Base-by-base conservation (phyloP, 64 coral and sea anemone genomes). In the Montipora sp. region DNA sequence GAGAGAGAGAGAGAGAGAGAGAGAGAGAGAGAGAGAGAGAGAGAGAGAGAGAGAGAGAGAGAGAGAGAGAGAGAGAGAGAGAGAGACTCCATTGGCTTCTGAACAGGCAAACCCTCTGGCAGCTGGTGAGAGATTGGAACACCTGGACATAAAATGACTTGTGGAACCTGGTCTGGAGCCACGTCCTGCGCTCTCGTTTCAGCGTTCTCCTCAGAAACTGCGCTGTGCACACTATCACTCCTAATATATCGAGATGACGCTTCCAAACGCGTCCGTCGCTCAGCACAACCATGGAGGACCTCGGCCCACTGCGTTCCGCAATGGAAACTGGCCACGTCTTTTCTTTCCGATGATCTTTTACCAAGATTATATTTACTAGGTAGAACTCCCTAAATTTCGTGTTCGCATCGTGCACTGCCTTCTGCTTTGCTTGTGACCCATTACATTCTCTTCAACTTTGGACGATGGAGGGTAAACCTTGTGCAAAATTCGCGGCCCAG, bases 231-330 rank as follows among this genome's bases (percentile, higher is more conserved):
- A 55, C 9, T 55, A 55, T 55, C 9, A 5, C 51, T 5, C 9
- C 51, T 9, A 55, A 55, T 55, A 55, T 55, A 55, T 55, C 51
- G 51, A 77, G 59, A 16, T 81, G 92, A 4, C 63, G 46, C 53
- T 93, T 93, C 92, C 84, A 93, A 21, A 88, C 84, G 13, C 84
- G 18, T 16, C 92, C 92, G 12, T 88, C 67, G 2, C 82, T 73
- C 12, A 93, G 51, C 47, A 94, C 53, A 3, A 82, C 76, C 22
- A 89, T 21, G 36, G 87, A 88, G 0, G 83, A 80, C 4, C 60
- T 80, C 13, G 76, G 83, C 24, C 84, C 76, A 19, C 60, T 81
- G 21, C 61, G 58, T 47, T 87, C 83, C 50, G 83, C 60, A 19
- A 93, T 71, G 18, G 74, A 72, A 18, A 47, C 66, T 74, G 83